Conservation (phyloP, 2,113 vertebrate genomes). For the Leucopsar rothschildi region DNA sequence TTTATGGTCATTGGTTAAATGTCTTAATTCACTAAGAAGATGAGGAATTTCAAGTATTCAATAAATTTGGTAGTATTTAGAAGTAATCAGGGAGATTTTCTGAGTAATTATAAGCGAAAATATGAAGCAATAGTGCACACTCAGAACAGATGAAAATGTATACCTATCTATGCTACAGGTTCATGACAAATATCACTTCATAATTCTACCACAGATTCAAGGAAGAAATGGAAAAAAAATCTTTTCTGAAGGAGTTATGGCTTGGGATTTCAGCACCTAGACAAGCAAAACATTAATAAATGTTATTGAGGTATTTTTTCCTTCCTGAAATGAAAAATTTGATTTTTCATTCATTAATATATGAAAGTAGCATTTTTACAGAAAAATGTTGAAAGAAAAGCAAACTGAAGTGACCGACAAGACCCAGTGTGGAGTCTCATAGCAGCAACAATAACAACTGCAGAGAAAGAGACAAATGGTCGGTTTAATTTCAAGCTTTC, state of each 20-base stretch:
- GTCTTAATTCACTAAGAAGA: background rate
- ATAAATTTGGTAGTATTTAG: background rate
- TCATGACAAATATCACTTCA: background rate
- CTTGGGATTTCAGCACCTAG: background rate
- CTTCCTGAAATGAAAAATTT: background rate
- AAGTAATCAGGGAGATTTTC: background rate
- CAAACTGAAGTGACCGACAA: background rate
- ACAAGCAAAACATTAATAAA: background rate
- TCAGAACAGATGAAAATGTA: background rate
- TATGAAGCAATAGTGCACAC: background rate
- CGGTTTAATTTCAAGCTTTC: background rate
- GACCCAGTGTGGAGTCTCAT: background rate
- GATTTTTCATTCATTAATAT: background rate
- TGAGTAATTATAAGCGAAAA: background rate
- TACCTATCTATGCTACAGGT: background rate
- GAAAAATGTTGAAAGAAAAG: background rate
- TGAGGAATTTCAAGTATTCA: background rate
- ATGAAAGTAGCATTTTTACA: background rate
- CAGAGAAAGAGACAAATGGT: background rate
- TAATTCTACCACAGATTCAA: background rate
- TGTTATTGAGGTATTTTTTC: background rate
- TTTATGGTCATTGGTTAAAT: background rate
- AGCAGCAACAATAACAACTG: background rate
- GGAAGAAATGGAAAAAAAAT: background rate
- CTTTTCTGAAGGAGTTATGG: background rate